Evolutionary conservation across 2,797 vertebrate species (phyloP), one percentile per base, ranked within the genome.

Genomic region (Mallotus villosus): DNA sequence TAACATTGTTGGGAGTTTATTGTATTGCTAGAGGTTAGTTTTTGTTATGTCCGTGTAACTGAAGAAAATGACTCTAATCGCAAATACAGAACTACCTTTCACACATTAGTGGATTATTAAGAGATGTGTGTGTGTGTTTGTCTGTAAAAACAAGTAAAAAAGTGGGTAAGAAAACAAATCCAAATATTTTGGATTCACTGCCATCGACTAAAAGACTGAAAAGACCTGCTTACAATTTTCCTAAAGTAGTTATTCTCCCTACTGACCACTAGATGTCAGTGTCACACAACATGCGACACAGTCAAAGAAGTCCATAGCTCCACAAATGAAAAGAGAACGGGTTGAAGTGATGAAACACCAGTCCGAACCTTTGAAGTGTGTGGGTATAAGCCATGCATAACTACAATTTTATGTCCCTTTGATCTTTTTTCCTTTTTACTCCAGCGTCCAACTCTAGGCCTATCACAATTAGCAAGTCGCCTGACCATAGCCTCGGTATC

Each of bases 231-330:
- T 27, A 61, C 25, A 70, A 8, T 67, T 70, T 19, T n/a, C 19
- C 4, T 19, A n/a, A 4, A 53, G 62, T 68, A 78, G 60, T 59
- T 64, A 68, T 67, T 62, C 86, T 85, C 74, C 90, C 88, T 79
- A 79, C 64, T 68, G 79, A 79, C 89, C 91, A 90, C 89, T 79
- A 60, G 85, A 86, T 81, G 91, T 88, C 91, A 89, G 84, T 78
- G 74, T 90, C 80, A 82, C 67, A 85, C 90, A 83, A 78, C 74
- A 87, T 81, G 87, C 82, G 1, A 12, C 37, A 41, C 37, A 41
- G 9, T 41, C 37, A 0, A 41, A 41, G 32, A 34, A 34, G 4
- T 34, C 32, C 32, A 34, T 7, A 34, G 32, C 37, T 11, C 37
- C 37, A 41, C 1, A 41, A 41, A 41, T 34, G 37, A 7, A 41